A percentile compares a stretch with the other conserved stretches of the same genome.
phyloP scores from a whole-genome alignment of 2,113 vertebrate species.

The Limanda limanda region DNA sequence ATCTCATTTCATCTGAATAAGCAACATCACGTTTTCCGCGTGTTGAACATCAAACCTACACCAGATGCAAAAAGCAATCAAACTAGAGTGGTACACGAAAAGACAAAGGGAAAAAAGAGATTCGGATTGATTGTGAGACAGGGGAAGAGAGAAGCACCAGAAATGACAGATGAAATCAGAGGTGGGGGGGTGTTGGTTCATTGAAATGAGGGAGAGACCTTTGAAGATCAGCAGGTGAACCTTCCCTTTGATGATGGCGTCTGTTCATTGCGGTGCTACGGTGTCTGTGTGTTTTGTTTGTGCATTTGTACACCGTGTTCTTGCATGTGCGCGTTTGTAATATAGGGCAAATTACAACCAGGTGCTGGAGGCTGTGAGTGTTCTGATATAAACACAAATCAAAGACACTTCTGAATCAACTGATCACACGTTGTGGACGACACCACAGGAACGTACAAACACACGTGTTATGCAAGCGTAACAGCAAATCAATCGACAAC shows the following conservation, averaged over 20 bases:
- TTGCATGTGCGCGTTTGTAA: neutral
- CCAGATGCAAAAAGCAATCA: slow-evolving; percentile 39
- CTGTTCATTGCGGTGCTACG: slow-evolving; percentile 41
- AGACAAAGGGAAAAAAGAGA: slow-evolving; percentile 24
- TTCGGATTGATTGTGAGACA: slow-evolving; percentile 23
- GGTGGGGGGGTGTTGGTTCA: slow-evolving; percentile 35
- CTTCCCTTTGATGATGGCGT: slow-evolving; percentile 67
- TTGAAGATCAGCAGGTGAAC: slow-evolving; percentile 76
- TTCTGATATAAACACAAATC: neutral
- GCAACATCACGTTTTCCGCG: slow-evolving; percentile 15
- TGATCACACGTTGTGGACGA: neutral
- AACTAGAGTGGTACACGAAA: slow-evolving; percentile 22
- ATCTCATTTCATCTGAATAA: slow-evolving; percentile 45
- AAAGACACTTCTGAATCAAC: neutral
- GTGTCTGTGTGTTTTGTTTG: slow-evolving; percentile 11
- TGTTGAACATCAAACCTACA: slow-evolving; percentile 43
- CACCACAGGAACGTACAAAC: neutral
- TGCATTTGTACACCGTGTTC: neutral
- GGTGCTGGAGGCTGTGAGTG: neutral
- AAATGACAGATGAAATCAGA: slow-evolving; percentile 43
- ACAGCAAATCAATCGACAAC: neutral
- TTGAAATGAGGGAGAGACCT: slow-evolving; percentile 57
- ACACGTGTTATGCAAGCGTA: no score
- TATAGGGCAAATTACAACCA: slow-evolving; percentile 1
- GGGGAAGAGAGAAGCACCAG: slow-evolving; percentile 30